A percentile compares a stretch with the other conserved stretches of the same genome.
phyloP scores from a whole-genome alignment of 2,888 invertebrate species.

The Sicus ferrugineus region DNA sequence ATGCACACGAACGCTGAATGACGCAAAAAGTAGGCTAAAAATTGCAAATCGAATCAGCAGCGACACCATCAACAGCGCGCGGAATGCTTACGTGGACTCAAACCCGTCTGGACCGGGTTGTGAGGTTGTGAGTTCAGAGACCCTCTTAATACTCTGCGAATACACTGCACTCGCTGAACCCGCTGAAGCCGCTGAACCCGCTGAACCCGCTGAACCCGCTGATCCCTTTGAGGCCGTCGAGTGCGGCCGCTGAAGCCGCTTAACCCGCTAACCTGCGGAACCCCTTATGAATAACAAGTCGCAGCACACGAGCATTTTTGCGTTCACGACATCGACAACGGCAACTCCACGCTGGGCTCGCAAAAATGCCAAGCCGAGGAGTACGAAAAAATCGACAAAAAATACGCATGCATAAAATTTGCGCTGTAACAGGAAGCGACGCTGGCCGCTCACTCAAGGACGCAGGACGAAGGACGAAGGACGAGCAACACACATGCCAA shows the following conservation, averaged over 20 bases:
- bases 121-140: neutral
- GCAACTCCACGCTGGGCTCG: neutral
- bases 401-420: slow-evolving; percentile 33
- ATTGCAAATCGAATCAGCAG: slow-evolving; percentile 27
- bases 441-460: slow-evolving; percentile 6
- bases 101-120: neutral
- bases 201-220: neutral
- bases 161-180: no score
- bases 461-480: slow-evolving; percentile 13
- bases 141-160: neutral
- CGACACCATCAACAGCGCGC: neutral
- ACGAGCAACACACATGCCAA: slow-evolving; percentile 52
- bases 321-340: slow-evolving; percentile 15
- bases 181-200: neutral
- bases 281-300: slow-evolving; percentile 18
- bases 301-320: slow-evolving; percentile 4
- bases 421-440: slow-evolving; percentile 24
- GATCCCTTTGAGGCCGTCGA: no score
- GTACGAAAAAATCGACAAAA: neutral
- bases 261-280: neutral
- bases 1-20: neutral
- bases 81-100: slow-evolving; percentile 1
- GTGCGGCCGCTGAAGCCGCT: neutral
- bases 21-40: slow-evolving; percentile 20
- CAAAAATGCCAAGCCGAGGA: neutral